phyloP scores from a whole-genome alignment of 2,113 vertebrate species.

The Elgaria multicarinata region DNA sequence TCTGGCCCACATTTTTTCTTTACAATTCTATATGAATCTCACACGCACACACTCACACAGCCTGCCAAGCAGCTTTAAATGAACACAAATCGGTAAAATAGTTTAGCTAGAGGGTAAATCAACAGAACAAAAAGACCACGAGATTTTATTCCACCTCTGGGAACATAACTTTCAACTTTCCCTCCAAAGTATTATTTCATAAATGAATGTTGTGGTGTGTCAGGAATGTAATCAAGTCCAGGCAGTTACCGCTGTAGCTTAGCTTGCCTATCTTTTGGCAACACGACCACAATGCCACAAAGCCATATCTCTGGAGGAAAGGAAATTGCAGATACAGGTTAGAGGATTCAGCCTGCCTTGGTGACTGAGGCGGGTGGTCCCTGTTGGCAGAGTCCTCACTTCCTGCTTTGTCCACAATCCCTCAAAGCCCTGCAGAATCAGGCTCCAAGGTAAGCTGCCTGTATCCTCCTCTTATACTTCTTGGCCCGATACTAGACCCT shows the following conservation, averaged over 20 bases:
- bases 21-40: neutral
- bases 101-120: constrained; percentile 16
- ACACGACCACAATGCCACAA: neutral
- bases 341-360: neutral
- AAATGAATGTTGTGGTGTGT: neutral
- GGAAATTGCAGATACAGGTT: neutral
- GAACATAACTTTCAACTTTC: constrained; percentile 15
- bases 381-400: neutral
- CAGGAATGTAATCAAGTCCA: neutral
- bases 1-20: neutral
- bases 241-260: neutral
- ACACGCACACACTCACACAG: neutral
- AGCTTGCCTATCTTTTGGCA: neutral
- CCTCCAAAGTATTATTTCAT: constrained; percentile 11
- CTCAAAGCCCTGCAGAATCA: neutral
- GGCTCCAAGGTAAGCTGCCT: neutral
- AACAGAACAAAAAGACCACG: constrained; percentile 18
- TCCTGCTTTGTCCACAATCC: neutral
- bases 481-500: neutral
- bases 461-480: constrained; percentile 19
- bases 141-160: constrained; percentile 8
- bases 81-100: constrained; percentile 23
- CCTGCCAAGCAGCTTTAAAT: neutral
- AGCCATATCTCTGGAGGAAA: neutral
- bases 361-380: neutral